Evolutionary conservation across 2,888 invertebrate genomes (phyloP).

Genomic region (Dioctria rufipes): DNA sequence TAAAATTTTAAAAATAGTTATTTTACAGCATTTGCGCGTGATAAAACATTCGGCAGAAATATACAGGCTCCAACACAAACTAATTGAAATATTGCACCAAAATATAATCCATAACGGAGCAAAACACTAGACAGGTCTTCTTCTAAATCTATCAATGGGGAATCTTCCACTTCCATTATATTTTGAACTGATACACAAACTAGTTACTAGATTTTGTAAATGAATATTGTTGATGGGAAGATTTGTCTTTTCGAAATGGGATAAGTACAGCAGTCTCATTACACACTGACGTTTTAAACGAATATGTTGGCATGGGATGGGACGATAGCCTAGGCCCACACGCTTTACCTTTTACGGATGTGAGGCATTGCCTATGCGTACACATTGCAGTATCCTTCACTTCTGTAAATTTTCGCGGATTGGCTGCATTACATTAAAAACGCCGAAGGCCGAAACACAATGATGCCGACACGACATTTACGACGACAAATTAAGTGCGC

Average conservation of each 20-base stretch:
- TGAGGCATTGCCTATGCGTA: too few relatives aligned
- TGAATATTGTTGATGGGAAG: not conserved
- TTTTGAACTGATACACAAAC: not conserved
- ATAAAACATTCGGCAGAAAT: constrained; percentile 76
- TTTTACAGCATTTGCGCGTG: not conserved
- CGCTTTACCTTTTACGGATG: too few relatives aligned
- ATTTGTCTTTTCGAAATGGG: not conserved
- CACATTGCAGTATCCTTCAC: too few relatives aligned
- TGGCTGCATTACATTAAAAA: too few relatives aligned
- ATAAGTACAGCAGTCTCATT: too few relatives aligned
- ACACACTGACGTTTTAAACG: too few relatives aligned
- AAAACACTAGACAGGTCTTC: constrained; percentile 83
- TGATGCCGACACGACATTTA: too few relatives aligned
- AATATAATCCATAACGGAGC: constrained; percentile 84
- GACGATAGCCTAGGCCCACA: too few relatives aligned
- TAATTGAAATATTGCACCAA: constrained; percentile 91
- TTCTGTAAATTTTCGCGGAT: too few relatives aligned
- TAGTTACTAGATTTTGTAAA: not conserved
- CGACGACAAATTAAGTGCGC: too few relatives aligned
- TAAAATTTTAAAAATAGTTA: not conserved
- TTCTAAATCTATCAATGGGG: not conserved
- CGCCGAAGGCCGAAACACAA: too few relatives aligned
- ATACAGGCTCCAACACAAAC: constrained; percentile 87
- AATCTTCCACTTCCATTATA: not conserved
- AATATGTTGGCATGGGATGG: too few relatives aligned